Evolutionary conservation across 92 coral and sea anemone species (phyloP).

Genomic region (Anthopleura xanthogrammica): DNA sequence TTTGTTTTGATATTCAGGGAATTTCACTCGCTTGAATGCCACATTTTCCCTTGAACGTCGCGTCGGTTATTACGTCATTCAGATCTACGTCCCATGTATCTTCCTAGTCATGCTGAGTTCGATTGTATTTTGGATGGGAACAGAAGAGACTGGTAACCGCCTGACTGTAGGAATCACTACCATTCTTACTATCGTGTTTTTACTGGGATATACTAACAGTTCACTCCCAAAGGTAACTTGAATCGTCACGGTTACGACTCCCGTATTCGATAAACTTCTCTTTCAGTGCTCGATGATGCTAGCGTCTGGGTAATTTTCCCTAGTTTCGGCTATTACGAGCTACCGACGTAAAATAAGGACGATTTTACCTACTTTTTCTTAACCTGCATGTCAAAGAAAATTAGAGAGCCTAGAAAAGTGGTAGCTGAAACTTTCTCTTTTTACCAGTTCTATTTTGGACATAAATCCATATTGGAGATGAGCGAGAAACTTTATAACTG

Average conservation of each 20-base stretch:
- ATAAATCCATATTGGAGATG: too few relatives aligned
- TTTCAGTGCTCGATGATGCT: too few relatives aligned
- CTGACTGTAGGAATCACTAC: constrained; percentile 85
- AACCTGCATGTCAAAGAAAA: too few relatives aligned
- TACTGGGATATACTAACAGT: constrained; percentile 80
- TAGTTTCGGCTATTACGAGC: too few relatives aligned
- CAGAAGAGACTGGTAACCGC: constrained; percentile 73
- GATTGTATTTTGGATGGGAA: constrained; percentile 93
- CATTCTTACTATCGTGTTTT: constrained; percentile 86
- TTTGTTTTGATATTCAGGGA: constrained; percentile 38
- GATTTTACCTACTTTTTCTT: too few relatives aligned
- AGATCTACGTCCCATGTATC: constrained; percentile 74
- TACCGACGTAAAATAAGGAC: too few relatives aligned
- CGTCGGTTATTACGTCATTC: constrained; percentile 86
- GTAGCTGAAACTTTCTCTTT: too few relatives aligned
- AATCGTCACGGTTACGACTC: not conserved
- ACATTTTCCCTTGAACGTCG: constrained; percentile 69
- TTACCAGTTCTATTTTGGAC: too few relatives aligned
- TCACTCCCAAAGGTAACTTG: constrained; percentile 78
- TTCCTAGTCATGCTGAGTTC: constrained; percentile 93
- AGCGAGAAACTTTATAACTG: too few relatives aligned
- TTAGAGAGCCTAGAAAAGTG: too few relatives aligned
- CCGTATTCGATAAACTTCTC: too few relatives aligned
- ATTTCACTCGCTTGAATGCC: constrained; percentile 50
- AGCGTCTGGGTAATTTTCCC: too few relatives aligned